A percentile compares a stretch with the other conserved stretches of the same genome.
Conservation (phyloP, 2,888 invertebrate species). For the Acronicta aceris region DNA sequence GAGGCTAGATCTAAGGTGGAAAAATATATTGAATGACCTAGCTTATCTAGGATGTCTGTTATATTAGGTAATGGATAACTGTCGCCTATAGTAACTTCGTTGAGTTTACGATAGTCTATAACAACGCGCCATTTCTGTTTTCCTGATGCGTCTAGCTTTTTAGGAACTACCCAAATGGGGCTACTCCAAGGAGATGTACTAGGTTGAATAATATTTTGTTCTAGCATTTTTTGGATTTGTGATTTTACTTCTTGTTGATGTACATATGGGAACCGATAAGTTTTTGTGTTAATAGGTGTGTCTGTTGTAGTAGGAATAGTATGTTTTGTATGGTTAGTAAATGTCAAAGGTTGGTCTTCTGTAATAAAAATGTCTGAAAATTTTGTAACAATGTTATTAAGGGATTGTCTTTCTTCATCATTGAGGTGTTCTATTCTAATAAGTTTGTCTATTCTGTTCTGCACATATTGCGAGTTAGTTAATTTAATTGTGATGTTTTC, state of each 20-base stretch:
- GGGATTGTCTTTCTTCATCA: constrained; percentile 7
- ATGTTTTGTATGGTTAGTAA: constrained; percentile 20
- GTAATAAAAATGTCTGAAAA: constrained; percentile 10
- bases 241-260: constrained; percentile 58
- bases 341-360: constrained; percentile 8
- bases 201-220: constrained; percentile 16
- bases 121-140: constrained; percentile 20
- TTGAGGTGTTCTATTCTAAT: constrained; percentile 13
- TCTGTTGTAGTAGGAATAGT: constrained; percentile 16
- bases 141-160: constrained; percentile 17
- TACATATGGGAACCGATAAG: constrained; percentile 59
- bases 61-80: constrained; percentile 19
- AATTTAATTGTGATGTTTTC: background rate
- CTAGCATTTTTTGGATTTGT: constrained; percentile 37
- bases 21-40: constrained; percentile 20
- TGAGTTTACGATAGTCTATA: constrained; percentile 4
- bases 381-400: constrained; percentile 9
- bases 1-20: constrained; percentile 20
- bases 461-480: background rate
- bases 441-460: constrained; percentile 2
- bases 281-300: constrained; percentile 22
- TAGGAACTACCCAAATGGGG: constrained; percentile 19
- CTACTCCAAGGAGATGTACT: constrained; percentile 12
- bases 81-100: constrained; percentile 5
- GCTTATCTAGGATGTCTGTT: constrained; percentile 14